Conservation (phyloP, 2,113 vertebrate species). For the Lampris megalopsis region DNA sequence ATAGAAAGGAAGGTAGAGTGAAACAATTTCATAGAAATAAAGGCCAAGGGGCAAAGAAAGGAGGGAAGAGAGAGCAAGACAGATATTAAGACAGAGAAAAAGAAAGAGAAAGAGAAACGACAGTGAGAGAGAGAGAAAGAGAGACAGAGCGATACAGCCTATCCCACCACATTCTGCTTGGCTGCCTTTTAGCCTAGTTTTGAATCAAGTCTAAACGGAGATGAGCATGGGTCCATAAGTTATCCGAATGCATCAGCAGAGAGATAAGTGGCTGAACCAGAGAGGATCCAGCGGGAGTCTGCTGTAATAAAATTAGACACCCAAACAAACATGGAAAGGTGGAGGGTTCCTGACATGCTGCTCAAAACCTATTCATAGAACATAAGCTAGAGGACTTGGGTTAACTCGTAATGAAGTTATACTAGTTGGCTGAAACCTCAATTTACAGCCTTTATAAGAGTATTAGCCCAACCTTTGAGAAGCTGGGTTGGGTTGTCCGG, state of each 20-base stretch:
- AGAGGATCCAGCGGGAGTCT: slow-evolving; percentile 30
- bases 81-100: slow-evolving; percentile 35
- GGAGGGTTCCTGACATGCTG: slow-evolving; percentile 2
- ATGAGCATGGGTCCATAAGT: slow-evolving; percentile 36
- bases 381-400: background rate
- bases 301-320: slow-evolving; percentile 39
- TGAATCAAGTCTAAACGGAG: slow-evolving; percentile 50
- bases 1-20: background rate
- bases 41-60: slow-evolving; percentile 58
- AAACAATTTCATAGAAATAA: background rate
- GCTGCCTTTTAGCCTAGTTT: slow-evolving; percentile 58
- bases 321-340: slow-evolving; percentile 31
- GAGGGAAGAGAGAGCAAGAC: slow-evolving; percentile 31
- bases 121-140: background rate
- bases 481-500: background rate
- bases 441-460: background rate
- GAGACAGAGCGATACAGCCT: slow-evolving; percentile 29
- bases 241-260: slow-evolving; percentile 47
- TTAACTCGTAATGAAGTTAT: background rate
- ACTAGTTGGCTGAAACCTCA: background rate
- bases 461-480: background rate
- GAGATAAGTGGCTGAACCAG: slow-evolving; percentile 18
- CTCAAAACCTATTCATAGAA: slow-evolving; percentile 18
- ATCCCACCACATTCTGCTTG: slow-evolving; percentile 46
- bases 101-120: slow-evolving; percentile 16